Conservation (phyloP, 2,888 invertebrate genomes). For the Dermolepida albohirtum region DNA sequence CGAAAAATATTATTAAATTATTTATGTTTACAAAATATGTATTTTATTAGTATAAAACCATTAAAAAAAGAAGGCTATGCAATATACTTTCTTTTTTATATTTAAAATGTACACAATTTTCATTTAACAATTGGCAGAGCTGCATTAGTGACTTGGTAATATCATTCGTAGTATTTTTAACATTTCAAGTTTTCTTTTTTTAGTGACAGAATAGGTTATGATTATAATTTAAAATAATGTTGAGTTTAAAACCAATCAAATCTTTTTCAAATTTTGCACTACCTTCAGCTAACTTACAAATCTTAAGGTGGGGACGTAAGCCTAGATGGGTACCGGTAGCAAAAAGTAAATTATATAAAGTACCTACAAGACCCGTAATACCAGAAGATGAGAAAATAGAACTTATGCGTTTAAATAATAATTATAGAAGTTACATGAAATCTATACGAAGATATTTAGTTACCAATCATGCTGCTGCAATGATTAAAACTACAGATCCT, state of each 20-base stretch:
- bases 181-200: no score
- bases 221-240: conserved; percentile 1
- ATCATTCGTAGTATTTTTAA: no score
- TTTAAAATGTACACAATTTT: no score
- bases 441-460: conserved; percentile 62
- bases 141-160: no score
- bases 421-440: conserved; percentile 72
- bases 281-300: conserved; percentile 47
- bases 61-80: no score
- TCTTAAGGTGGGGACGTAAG: conserved; percentile 74
- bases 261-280: background rate
- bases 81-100: no score
- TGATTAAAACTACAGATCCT: conserved; percentile 56
- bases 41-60: no score
- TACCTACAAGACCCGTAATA: conserved; percentile 72
- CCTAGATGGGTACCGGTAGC: conserved; percentile 85
- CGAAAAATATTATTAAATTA: no score
- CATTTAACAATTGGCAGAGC: no score
- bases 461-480: conserved; percentile 52
- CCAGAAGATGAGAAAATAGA: conserved; percentile 75
- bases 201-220: no score
- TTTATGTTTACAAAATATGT: no score
- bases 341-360: conserved; percentile 80
- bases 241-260: conserved; percentile 6
- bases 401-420: conserved; percentile 74